Percentiles rank a stretch among this genome's conserved stretches.
Conservation (phyloP, 1,140 invertebrate species). For the Musca vetustissima region DNA sequence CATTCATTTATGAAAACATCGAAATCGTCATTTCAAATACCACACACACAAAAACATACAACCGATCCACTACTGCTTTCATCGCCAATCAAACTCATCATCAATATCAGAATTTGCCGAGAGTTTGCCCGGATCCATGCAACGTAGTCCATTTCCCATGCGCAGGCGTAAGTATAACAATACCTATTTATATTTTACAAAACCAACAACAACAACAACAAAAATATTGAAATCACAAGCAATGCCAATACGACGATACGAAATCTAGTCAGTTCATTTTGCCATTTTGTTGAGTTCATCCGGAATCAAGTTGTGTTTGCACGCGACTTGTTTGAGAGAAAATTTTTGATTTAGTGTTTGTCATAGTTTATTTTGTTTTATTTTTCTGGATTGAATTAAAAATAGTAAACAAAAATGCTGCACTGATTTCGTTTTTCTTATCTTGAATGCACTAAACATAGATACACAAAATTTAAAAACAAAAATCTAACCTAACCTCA, state of each 20-base stretch:
- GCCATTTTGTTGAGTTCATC: background rate
- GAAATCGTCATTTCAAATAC: background rate
- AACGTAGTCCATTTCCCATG: conserved; percentile 78
- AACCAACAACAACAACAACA: background rate
- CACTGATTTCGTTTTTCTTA: no score
- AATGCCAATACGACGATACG: background rate
- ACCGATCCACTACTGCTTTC: background rate
- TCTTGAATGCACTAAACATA: background rate
- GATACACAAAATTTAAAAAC: no score
- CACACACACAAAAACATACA: conserved; percentile 8
- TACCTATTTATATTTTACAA: background rate
- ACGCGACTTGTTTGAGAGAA: no score
- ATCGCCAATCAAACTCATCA: conserved; percentile 10
- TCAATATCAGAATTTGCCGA: conserved; percentile 73
- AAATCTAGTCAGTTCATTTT: conserved; percentile 11
- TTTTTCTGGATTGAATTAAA: no score
- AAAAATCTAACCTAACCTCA: background rate
- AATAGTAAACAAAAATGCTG: no score
- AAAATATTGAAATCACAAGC: conserved; percentile 4
- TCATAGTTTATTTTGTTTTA: no score
- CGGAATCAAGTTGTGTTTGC: no score
- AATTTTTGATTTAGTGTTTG: no score
- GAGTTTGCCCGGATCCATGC: conserved; percentile 77
- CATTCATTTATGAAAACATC: background rate
- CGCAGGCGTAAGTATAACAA: conserved; percentile 72